phyloP scores from a whole-genome alignment of 2,113 vertebrate species.

The Saccopteryx leptura region DNA sequence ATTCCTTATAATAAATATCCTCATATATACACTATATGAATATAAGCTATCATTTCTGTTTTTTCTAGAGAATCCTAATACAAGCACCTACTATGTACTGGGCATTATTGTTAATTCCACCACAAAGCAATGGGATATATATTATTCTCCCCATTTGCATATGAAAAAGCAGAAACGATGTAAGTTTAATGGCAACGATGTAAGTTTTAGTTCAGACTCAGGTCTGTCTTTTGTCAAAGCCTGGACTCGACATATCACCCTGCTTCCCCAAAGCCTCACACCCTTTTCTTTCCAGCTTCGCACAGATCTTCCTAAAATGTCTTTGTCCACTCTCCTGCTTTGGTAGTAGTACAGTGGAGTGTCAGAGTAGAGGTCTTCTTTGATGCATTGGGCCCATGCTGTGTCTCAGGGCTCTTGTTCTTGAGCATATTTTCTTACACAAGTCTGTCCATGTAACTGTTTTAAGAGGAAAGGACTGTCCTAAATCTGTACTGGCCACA shows the following conservation, averaged over 20 bases:
- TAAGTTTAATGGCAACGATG: background rate
- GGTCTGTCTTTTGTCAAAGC: background rate
- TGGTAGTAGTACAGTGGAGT: background rate
- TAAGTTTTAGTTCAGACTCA: conserved; percentile 12
- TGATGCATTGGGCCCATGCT: background rate
- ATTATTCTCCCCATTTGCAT: background rate
- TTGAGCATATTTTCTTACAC: background rate
- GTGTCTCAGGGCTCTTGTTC: background rate
- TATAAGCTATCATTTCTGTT: background rate
- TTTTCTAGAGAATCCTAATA: background rate
- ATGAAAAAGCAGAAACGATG: background rate
- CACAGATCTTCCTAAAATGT: background rate
- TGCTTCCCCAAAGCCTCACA: background rate
- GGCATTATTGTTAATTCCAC: background rate
- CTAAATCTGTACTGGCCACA: background rate
- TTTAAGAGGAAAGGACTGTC: background rate
- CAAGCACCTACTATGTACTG: background rate
- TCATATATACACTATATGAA: background rate
- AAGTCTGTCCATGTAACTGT: background rate
- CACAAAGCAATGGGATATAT: background rate
- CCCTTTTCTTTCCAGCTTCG: background rate
- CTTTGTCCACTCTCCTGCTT: background rate
- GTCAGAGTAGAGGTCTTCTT: background rate
- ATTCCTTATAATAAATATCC: background rate
- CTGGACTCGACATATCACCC: background rate